These are phyloP conservation scores for Mesitornis unicolor DNA, from an alignment of 2,113 vertebrate genomes.

Conservation along the genomic window DNA sequence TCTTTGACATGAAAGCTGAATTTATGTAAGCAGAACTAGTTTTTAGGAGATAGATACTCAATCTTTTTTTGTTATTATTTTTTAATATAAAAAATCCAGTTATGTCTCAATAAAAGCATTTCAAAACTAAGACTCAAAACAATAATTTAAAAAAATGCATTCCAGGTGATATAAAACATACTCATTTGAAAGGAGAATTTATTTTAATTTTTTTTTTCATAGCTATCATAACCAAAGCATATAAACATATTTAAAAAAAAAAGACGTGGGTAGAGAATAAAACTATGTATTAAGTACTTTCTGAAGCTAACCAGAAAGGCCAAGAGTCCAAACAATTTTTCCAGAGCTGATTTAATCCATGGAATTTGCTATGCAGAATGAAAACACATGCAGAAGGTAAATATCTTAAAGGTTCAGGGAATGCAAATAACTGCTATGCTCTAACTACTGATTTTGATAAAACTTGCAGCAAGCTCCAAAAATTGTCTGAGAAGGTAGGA, in stretches of 20 bases:
- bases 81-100: not conserved
- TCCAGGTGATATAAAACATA: not conserved
- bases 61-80: not conserved
- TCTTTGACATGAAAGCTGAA: not conserved
- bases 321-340: not conserved
- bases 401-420: not conserved
- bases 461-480: not conserved
- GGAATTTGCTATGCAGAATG: not conserved
- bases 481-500: not conserved
- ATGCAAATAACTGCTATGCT: not conserved
- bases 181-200: not conserved
- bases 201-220: not conserved
- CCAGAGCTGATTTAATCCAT: not conserved
- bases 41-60: not conserved
- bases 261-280: fast-evolving
- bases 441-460: not conserved
- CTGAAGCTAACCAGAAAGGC: not conserved
- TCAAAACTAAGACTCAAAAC: not conserved
- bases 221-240: not conserved
- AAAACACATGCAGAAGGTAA: not conserved
- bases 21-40: not conserved
- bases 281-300: not conserved
- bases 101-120: not conserved
- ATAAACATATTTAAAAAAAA: not conserved
- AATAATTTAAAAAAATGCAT: fast-evolving